Evolutionary conservation across 2,888 invertebrate species (phyloP).

Genomic region (Podotricha telesiphe): DNA sequence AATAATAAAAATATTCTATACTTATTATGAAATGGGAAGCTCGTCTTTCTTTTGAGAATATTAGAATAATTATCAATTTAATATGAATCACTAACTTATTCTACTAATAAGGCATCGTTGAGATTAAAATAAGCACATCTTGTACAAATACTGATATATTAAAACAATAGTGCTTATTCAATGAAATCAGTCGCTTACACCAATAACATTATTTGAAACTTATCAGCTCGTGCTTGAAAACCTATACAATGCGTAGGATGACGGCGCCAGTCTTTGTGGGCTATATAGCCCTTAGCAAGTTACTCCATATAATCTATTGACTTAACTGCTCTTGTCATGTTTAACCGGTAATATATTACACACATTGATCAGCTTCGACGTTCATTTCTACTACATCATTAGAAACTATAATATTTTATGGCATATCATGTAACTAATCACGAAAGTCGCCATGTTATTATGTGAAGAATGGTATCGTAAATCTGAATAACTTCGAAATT

Average conservation of each 20-base stretch:
- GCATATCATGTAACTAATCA: constrained; percentile 21
- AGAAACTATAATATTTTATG: constrained; percentile 26
- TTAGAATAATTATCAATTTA: too few species aligned
- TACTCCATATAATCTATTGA: constrained; percentile 32
- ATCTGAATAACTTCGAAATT: constrained; percentile 38
- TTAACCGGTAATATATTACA: constrained; percentile 24
- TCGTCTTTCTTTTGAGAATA: too few species aligned
- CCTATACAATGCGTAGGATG: constrained; percentile 60
- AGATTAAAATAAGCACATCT: too few species aligned
- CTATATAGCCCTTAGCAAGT: constrained; percentile 33
- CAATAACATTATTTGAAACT: constrained; percentile 8
- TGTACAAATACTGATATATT: not conserved
- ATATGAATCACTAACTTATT: too few species aligned
- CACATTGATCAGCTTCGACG: constrained; percentile 24
- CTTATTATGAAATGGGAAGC: too few species aligned
- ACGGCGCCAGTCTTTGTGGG: constrained; percentile 36
- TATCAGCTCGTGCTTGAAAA: constrained; percentile 48
- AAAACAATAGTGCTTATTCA: not conserved
- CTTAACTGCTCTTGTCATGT: constrained; percentile 31
- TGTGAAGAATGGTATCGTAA: constrained; percentile 26
- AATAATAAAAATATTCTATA: too few species aligned
- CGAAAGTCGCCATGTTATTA: constrained; percentile 20
- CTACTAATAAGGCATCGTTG: too few species aligned
- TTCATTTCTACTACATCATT: constrained; percentile 26
- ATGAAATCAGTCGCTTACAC: not conserved